Base-by-base conservation (phyloP, 2,113 vertebrate species). In the Bufo gargarizans region DNA sequence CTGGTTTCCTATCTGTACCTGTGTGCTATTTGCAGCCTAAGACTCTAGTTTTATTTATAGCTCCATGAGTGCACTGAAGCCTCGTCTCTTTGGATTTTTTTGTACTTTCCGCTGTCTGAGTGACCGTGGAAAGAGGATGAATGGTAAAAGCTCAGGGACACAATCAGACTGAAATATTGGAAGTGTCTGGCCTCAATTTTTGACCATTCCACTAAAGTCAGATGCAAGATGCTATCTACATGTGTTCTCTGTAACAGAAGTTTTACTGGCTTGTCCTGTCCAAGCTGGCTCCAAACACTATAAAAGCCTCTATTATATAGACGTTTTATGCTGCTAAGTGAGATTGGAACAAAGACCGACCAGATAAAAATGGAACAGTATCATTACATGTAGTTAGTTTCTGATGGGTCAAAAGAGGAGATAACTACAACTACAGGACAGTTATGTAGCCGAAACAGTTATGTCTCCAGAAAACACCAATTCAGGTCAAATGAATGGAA, bases 141-240 rank as follows among this genome's bases (percentile, higher is more conserved):
- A 88, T 88, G 67, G 79, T 50, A 69, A 86, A 79, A 86, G 76
- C 86, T 82, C 86, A 88, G 86, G 86, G 86, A 88, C 86, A 76
- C 86, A 88, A 82, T 88, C 86, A 88, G 43, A 33, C 79, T 88
- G 86, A 82, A 83, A 76, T 88, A 88, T 82, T 83, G 69, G 79
- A 83, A 82, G 79, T 83, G 86, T 56, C 69, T 82, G 67, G 53
- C 50, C 55, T 59, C 67, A 88, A 82, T 88, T 88, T 82, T 88
- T 82, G 79, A 69, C 67, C 67, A 74, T 88, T 88, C 82, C 65
- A 47, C 77, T 82, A 58, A 76, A 82, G 79, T 74, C 43, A 76
- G 86, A 76, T 47, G 55, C 55, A 82, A 82, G 86, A 88, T 82
- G 79, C 55, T 82, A 88, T 82, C 86, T 82, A 83, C 69, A 63